Evolutionary conservation across 2,888 invertebrate species (phyloP).

Genomic region (Limenitis camilla): DNA sequence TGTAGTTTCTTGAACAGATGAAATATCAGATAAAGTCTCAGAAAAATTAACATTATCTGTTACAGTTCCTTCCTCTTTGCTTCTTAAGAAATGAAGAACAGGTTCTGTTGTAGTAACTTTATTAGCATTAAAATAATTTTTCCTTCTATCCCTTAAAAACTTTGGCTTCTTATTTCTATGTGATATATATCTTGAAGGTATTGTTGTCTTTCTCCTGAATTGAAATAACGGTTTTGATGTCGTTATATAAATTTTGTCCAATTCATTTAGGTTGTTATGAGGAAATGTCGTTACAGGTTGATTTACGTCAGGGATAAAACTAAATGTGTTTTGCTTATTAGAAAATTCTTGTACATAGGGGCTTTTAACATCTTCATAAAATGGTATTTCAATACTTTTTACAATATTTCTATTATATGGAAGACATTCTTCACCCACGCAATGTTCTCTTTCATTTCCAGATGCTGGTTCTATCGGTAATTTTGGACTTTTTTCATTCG

Average conservation of each 20-base stretch:
- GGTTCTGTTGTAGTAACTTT: conserved; percentile 2
- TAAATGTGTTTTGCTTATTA: conserved; percentile 66
- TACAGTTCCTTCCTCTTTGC: neutral
- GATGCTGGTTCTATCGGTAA: conserved; percentile 39
- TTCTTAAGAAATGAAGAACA: neutral
- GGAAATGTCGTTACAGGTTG: neutral
- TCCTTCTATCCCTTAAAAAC: conserved; percentile 23
- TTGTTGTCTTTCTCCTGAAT: conserved; percentile 50
- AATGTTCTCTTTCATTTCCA: conserved; percentile 37
- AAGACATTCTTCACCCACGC: conserved; percentile 37
- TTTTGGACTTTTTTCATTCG: conserved; percentile 26
- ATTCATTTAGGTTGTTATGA: conserved; percentile 27
- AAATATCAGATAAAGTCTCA: neutral
- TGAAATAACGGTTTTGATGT: conserved; percentile 50
- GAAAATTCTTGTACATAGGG: conserved; percentile 23
- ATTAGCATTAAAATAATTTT: conserved; percentile 12
- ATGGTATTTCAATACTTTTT: conserved; percentile 24
- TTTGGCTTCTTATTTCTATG: conserved; percentile 37
- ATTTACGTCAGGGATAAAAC: conserved; percentile 38
- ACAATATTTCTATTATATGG: conserved; percentile 19
- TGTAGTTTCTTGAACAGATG: conserved; percentile 19
- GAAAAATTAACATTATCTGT: neutral
- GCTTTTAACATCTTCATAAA: conserved; percentile 17
- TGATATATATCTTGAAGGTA: conserved; percentile 34
- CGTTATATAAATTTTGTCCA: conserved; percentile 47